Evolutionary conservation across 2,113 vertebrate species (phyloP), one percentile per base, ranked within the genome.

Genomic region (Perognathus longimembris): DNA sequence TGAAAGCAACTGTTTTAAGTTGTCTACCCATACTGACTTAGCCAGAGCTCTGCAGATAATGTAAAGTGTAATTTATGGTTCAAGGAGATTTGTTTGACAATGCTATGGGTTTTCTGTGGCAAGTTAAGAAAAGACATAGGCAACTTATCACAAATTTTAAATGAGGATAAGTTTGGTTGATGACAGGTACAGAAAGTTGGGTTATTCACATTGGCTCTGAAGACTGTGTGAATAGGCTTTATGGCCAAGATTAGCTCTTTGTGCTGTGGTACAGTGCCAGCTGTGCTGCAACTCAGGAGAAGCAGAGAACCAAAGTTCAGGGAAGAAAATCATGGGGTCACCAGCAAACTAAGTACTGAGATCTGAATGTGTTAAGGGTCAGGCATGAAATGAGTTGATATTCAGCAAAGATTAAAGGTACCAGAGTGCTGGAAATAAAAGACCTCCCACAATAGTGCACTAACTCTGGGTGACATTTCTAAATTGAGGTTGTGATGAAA

Each of bases 131-230:
- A 86, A 92, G 28, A 28, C 8, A 40, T 78, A 92, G 40, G 42
- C 81, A 92, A 76, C 32, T 70, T 75, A 74, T 75, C 22, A 50
- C 22, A n/a, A 36, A 84, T 28, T 67, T 90, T 89, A 78, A 81
- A 69, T 79, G 38, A 91, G 76, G 79, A 71, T 64, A 78, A 40
- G 14, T 89, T 81, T 70, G 34, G 64, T 80, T 57, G 86, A 64
- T 89, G 84, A 71, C 61, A 84, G 75, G 30, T 61, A 82, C 1
- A 24, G 86, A 64, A 70, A 30, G 86, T 87, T 45, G 63, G 73
- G 22, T 71, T 63, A 22, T 76, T 85, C 64, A 36, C 8, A 1
- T 10, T 34, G 89, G n/a, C 24, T 57, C 12, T 38, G 15, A 17
- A 66, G 40, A 57, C 34, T 4, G 7, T 8, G 21, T 14, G 70